A percentile compares a stretch with the other conserved stretches of the same genome.
Conservation (phyloP, 2,888 invertebrate genomes). For the Heliconius erato region DNA sequence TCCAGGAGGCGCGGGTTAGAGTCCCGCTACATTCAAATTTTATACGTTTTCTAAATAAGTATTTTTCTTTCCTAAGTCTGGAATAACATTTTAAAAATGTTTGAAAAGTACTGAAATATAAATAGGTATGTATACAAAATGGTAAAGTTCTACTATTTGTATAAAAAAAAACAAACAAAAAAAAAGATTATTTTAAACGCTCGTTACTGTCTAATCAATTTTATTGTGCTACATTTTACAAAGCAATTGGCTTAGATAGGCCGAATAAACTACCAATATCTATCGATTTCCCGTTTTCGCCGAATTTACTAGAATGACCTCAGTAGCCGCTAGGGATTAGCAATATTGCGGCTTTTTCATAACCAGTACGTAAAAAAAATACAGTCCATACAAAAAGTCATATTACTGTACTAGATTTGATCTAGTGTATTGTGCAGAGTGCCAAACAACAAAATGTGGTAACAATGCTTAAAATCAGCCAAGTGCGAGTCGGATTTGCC, state of each 20-base stretch:
- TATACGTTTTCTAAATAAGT: no score
- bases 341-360: constrained; percentile 4
- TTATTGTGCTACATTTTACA: neutral
- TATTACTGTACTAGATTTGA: neutral
- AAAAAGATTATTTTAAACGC: neutral
- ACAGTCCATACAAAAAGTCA: neutral
- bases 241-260: neutral
- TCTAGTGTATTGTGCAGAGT: neutral
- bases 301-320: constrained; percentile 3
- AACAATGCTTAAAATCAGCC: neutral
- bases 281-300: constrained; percentile 15
- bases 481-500: neutral
- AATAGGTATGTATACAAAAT: no score
- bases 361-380: neutral
- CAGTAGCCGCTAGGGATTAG: constrained; percentile 1
- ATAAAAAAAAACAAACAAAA: no score
- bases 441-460: neutral
- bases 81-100: no score
- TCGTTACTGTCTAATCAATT: neutral
- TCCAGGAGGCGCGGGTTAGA: no score
- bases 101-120: no score
- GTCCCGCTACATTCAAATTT: no score
- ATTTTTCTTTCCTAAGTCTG: no score
- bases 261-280: neutral
- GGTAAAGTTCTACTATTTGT: no score